Base-by-base conservation (phyloP, 2,888 invertebrate genomes). In the Priocnemis perturbator region DNA sequence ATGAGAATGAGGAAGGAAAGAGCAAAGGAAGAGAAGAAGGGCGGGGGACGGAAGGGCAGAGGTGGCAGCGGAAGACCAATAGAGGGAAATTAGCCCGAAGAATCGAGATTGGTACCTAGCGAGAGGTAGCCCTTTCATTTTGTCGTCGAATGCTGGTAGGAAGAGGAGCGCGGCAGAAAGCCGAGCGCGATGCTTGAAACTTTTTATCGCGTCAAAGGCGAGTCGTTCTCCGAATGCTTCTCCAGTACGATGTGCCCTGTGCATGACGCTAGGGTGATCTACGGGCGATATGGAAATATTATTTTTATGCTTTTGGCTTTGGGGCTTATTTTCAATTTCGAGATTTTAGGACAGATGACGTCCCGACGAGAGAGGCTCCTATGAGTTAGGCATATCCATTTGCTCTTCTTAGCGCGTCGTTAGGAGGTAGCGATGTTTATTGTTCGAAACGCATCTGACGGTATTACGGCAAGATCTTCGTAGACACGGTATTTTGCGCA, bases 71-170 rank as follows among this genome's bases (percentile, higher is more conserved):
- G 50, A 50, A 19, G 17, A 17, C 11, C 59, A 78, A 76, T 74
- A 65, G 66, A 69, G 67, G 67, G 73, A 78, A 78, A 79, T 79
- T 79, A 79, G 72, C 70, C 55, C 60, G 74, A 77, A 77, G 73
- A 78, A 79, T 77, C 67, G 76, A 56, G 77, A 79, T 75, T 79
- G 77, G 67, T 30, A 56, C 30, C 20, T 69, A 23, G 60, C 50
- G 64, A 56, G 64, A 26, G 50, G 48, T 53, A 64, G 58, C 69
- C 60, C 74, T 78, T 77, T 77, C 77, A 79, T 78, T 78, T 77
- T 26, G 26, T 26, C 26, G 26, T 26, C 5, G 3, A 26, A 26
- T 26, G 26, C 26, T 26, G 26, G 26, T 26, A 26, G 26, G 2
- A 26, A 26, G 26, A 26, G 26, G 26, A 26, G 26, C 5, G 2